A percentile compares a stretch with the other conserved stretches of the same genome.
phyloP scores from a whole-genome alignment of 92 coral and sea anemone genomes.

The Hydrozoanthus gracilis region DNA sequence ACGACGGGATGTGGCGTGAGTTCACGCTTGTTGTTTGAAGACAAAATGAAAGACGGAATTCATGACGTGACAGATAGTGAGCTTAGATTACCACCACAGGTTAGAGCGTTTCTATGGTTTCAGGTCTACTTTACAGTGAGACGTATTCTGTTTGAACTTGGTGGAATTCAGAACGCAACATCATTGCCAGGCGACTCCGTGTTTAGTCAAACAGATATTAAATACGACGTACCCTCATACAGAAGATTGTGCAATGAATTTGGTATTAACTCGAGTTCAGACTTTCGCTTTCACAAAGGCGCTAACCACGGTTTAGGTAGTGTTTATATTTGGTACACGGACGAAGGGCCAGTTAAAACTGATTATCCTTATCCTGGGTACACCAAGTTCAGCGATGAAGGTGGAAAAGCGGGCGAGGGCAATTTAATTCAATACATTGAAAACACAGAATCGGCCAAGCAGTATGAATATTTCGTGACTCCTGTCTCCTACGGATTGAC shows the following conservation, averaged over 20 bases:
- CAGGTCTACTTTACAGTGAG: conserved; percentile 36
- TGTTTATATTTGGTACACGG: background rate
- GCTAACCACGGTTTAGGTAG: conserved; percentile 25
- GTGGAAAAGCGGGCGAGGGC: conserved; percentile 26
- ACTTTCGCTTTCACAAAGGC: conserved; percentile 28
- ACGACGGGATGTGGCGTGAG: conserved; percentile 29
- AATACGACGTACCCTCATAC: conserved; percentile 18
- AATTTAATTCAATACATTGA: conserved; percentile 4
- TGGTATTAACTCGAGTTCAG: conserved; percentile 26
- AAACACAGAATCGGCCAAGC: conserved; percentile 27
- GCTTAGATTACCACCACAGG: conserved; percentile 8
- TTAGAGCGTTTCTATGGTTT: conserved; percentile 21
- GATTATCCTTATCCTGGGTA: background rate
- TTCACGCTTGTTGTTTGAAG: conserved; percentile 11
- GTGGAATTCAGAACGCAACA: conserved; percentile 24
- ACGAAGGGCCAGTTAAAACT: background rate
- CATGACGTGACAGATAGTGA: conserved; percentile 33
- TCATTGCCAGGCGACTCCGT: conserved; percentile 35
- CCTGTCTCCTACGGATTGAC: conserved; percentile 41
- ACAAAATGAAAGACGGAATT: conserved; percentile 28
- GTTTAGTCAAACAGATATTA: conserved; percentile 9
- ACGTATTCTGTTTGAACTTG: conserved; percentile 26
- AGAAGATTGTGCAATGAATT: conserved; percentile 11
- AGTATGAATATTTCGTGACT: conserved; percentile 42
- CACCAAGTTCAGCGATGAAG: conserved; percentile 35